Evolutionary conservation across 2,888 invertebrate genomes (phyloP).

Genomic region (Caenorhabditis drosophilae): DNA sequence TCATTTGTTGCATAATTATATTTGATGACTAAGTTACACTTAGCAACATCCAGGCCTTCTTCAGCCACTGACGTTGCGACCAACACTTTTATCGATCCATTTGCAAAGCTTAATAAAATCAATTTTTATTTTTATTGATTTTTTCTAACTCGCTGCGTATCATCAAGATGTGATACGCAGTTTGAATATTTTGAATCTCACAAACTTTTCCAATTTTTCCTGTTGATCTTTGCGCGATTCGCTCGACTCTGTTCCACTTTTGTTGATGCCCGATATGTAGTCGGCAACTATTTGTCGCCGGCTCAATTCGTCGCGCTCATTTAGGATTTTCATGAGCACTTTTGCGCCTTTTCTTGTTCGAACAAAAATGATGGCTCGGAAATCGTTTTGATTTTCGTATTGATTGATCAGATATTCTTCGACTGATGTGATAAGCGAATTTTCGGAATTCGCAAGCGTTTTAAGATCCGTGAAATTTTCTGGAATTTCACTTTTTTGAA

Average conservation of each 20-base stretch:
- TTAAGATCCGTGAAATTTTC: no score
- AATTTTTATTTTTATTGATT: no score
- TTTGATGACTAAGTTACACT: constrained; percentile 56
- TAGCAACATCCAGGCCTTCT: constrained; percentile 54
- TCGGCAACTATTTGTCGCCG: constrained; percentile 12
- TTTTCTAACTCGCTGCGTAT: no score
- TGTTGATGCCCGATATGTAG: constrained; percentile 30
- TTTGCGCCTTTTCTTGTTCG: constrained; percentile 37
- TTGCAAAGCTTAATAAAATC: no score
- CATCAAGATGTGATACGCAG: no score
- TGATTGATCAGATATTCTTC: constrained; percentile 12
- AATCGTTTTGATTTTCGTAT: constrained; percentile 12
- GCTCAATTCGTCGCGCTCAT: constrained; percentile 8
- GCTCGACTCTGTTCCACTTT: constrained; percentile 11
- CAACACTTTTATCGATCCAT: constrained; percentile 36
- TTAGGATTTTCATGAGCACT: constrained; percentile 32
- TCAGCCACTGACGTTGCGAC: constrained; percentile 56
- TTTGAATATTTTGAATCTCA: no score
- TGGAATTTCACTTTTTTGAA: no score
- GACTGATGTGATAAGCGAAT: constrained; percentile 15
- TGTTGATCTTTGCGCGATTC: constrained; percentile 23
- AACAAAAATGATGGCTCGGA: constrained; percentile 49
- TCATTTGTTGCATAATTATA: constrained; percentile 57
- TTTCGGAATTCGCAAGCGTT: constrained; percentile 6
- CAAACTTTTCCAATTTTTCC: constrained; percentile 16